A percentile compares a stretch with the other conserved stretches of the same genome.
These are phyloP conservation scores for Microcaecilia unicolor DNA, from an alignment of 2,797 vertebrate species.

Conservation along the genomic window DNA sequence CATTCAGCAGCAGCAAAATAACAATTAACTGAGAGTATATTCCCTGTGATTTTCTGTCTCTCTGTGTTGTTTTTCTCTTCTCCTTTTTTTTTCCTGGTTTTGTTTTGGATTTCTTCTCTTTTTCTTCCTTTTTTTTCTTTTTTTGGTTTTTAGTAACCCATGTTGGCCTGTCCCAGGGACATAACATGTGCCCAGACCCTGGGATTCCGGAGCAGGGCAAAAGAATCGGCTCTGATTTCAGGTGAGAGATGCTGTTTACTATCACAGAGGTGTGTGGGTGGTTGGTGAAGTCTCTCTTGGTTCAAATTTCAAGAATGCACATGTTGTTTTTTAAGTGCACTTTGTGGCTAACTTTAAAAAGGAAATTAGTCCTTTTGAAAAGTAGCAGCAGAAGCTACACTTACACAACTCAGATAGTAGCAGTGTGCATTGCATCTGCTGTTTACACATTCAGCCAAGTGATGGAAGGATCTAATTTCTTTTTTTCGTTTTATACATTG, in stretches of 20 bases:
- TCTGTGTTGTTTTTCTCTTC: conserved; percentile 59
- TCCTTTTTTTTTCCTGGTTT: no score
- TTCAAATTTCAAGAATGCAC: no score
- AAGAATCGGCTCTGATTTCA: conserved; percentile 96
- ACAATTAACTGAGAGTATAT: conserved; percentile 8
- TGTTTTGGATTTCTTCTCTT: conserved; percentile 55
- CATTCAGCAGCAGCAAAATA: conserved; percentile 24
- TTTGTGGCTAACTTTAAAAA: no score
- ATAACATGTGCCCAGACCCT: conserved; percentile 97
- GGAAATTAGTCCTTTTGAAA: no score
- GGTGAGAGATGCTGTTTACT: conserved; percentile 58
- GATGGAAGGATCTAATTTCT: no score
- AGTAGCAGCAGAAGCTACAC: no score
- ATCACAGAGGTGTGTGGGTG: no score
- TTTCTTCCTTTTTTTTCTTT: conserved; percentile 40
- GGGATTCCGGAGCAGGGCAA: conserved; percentile 94
- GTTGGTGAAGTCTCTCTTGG: not conserved
- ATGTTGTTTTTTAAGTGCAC: no score
- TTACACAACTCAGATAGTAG: no score
- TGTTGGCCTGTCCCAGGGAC: conserved; percentile 95
- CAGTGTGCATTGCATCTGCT: no score
- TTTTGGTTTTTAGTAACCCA: conserved; percentile 83
- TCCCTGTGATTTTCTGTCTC: conserved; percentile 43
- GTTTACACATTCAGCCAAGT: no score
- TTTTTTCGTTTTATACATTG: no score